A percentile compares a stretch with the other conserved stretches of the same genome.
These are phyloP conservation scores for Brachionus plicatilis DNA, from an alignment of 1,140 invertebrate species.

Conservation along the genomic window DNA sequence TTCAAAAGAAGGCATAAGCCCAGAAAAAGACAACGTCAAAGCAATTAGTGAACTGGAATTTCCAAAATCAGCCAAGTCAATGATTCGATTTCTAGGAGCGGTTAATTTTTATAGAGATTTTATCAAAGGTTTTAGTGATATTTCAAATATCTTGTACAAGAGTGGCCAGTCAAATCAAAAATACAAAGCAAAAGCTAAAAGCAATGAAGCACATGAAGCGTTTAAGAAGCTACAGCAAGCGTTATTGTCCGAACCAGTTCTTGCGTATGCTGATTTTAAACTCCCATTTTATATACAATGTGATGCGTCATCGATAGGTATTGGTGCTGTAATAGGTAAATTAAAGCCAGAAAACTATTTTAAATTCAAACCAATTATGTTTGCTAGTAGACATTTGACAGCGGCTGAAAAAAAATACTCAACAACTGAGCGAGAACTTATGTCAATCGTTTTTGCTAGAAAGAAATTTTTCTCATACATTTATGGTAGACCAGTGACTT, in stretches of 20 bases:
- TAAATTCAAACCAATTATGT: slow-evolving; percentile 47
- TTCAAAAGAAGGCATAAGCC: slow-evolving; percentile 29
- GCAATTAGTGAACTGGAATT: slow-evolving; percentile 50
- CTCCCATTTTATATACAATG: not conserved
- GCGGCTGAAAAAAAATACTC: slow-evolving; percentile 49
- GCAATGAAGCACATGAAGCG: not conserved
- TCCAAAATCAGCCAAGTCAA: slow-evolving; percentile 49
- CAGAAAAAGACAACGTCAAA: slow-evolving; percentile 47
- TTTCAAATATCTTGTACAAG: not conserved
- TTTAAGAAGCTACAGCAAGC: not conserved
- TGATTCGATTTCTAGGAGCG: slow-evolving; percentile 52
- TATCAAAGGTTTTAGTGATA: slow-evolving; percentile 44
- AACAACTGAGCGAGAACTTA: slow-evolving; percentile 56
- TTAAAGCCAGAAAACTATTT: not conserved
- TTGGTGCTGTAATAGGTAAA: not conserved
- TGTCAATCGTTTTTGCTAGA: slow-evolving; percentile 48
- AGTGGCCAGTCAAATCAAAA: not conserved
- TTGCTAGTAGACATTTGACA: slow-evolving; percentile 49
- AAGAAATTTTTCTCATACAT: slow-evolving; percentile 54
- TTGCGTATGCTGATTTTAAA: not conserved
- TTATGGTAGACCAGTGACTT: slow-evolving; percentile 47
- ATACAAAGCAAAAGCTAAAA: not conserved
- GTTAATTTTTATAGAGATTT: slow-evolving; percentile 55
- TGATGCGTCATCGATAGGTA: not conserved
- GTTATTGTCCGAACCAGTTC: not conserved